Evolutionary conservation across 2,113 vertebrate species (phyloP).

Genomic region (Prochilodus magdalenae): DNA sequence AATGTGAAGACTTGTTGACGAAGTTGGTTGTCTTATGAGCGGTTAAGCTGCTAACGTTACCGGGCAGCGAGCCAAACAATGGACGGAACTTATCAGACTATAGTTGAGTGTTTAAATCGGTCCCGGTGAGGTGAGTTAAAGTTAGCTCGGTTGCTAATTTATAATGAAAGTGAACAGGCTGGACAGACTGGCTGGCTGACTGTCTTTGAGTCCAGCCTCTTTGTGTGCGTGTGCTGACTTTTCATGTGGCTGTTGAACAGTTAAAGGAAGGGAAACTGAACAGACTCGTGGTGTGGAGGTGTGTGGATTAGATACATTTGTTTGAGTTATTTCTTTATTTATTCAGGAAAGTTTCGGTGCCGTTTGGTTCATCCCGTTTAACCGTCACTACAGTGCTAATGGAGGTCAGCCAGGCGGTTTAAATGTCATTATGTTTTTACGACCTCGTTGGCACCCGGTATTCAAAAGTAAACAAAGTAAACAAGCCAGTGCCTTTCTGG

Average conservation of each 20-base stretch:
- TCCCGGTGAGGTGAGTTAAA: not conserved
- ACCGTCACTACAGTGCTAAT: not conserved
- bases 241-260: not conserved
- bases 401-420: not conserved
- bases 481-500: not conserved
- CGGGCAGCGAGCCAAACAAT: not conserved
- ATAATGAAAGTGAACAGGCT: not conserved
- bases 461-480: not conserved
- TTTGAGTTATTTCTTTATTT: not conserved
- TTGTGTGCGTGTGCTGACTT: not conserved
- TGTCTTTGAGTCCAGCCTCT: not conserved
- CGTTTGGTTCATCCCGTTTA: not conserved
- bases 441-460: not conserved
- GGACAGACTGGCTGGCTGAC: not conserved
- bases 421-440: constrained; percentile 1
- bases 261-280: not conserved
- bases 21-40: not conserved
- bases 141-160: not conserved
- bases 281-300: not conserved
- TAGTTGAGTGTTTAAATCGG: not conserved
- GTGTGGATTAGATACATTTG: not conserved
- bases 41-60: not conserved
- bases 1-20: not conserved
- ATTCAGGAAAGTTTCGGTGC: not conserved
- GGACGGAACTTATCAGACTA: not conserved